These are phyloP conservation scores for Gila orcuttii DNA, from an alignment of 2,113 vertebrate species.

Conservation along the genomic window DNA sequence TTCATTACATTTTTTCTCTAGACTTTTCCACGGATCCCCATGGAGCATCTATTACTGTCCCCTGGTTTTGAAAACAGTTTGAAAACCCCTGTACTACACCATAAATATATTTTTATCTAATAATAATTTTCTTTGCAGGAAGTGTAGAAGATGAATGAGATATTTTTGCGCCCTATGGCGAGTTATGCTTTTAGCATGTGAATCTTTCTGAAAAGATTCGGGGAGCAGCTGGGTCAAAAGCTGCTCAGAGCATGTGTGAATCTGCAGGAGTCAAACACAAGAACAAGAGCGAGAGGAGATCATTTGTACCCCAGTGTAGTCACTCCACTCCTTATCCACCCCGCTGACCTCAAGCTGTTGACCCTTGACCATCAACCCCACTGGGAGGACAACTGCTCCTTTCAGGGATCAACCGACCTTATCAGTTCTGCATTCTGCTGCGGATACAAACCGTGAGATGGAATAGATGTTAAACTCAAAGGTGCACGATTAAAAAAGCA, in stretches of 20 bases:
- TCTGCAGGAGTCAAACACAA: constrained; percentile 10
- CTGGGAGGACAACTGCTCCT: constrained; percentile 33
- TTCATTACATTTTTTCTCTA: too few relatives aligned
- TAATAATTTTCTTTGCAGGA: too few relatives aligned
- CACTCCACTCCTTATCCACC: constrained; percentile 5
- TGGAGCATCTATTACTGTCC: too few relatives aligned
- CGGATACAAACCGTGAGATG: neutral
- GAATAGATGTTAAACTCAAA: neutral
- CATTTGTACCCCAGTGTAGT: constrained; percentile 53
- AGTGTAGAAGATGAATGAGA: constrained; percentile 53
- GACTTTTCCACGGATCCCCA: too few relatives aligned
- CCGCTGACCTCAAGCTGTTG: constrained; percentile 53
- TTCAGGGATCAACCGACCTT: constrained; percentile 25
- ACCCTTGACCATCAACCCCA: constrained; percentile 51
- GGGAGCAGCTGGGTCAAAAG: constrained; percentile 67
- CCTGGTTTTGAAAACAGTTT: too few relatives aligned
- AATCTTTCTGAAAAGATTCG: constrained; percentile 58
- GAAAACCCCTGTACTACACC: too few relatives aligned
- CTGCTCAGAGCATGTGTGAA: constrained; percentile 55
- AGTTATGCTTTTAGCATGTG: constrained; percentile 36
- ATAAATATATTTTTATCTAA: too few relatives aligned
- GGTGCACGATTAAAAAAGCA: neutral
- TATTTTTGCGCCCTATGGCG: constrained; percentile 37
- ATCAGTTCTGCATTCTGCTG: neutral
- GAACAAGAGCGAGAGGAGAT: constrained; percentile 30